Evolutionary conservation across 2,888 invertebrate species (phyloP).

Genomic region (Bedellia somnulentella): DNA sequence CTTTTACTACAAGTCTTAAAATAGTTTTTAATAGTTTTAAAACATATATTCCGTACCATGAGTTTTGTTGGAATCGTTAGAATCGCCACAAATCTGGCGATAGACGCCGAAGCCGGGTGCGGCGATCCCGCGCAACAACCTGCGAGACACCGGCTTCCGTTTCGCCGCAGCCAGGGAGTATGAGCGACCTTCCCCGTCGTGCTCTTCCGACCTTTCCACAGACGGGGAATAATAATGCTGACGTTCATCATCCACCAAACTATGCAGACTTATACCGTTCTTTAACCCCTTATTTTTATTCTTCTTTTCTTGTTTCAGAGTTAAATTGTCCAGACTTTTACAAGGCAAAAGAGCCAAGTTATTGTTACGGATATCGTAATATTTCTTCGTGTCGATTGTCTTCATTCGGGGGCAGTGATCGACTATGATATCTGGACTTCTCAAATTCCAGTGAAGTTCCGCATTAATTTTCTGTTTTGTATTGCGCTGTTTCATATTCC

Average conservation of each 20-base stretch:
- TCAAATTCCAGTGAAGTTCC: constrained; percentile 18
- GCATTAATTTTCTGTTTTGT: constrained; percentile 20
- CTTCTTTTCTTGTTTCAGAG: constrained; percentile 24
- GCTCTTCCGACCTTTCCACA: constrained; percentile 19
- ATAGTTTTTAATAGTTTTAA: too few relatives aligned
- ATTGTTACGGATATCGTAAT: constrained; percentile 40
- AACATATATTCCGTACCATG: too few relatives aligned
- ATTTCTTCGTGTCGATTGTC: constrained; percentile 36
- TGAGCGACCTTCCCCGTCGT: constrained; percentile 28
- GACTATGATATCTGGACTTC: constrained; percentile 35
- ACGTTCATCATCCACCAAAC: constrained; percentile 32
- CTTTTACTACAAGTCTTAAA: too few relatives aligned
- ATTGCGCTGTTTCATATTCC: constrained; percentile 37
- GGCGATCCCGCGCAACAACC: constrained; percentile 25
- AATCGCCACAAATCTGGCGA: constrained; percentile 37
- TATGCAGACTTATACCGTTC: constrained; percentile 42
- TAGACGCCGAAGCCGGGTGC: constrained; percentile 44
- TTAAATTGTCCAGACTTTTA: constrained; percentile 52
- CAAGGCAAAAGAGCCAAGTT: constrained; percentile 34
- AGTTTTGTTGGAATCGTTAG: constrained; percentile 16
- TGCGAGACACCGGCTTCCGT: constrained; percentile 24
- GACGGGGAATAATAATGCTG: constrained; percentile 35
- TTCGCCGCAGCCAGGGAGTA: constrained; percentile 40
- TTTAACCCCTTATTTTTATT: constrained; percentile 20
- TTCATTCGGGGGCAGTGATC: constrained; percentile 40